phyloP scores from a whole-genome alignment of 2,113 vertebrate genomes.

The Dromiciops gliroides region DNA sequence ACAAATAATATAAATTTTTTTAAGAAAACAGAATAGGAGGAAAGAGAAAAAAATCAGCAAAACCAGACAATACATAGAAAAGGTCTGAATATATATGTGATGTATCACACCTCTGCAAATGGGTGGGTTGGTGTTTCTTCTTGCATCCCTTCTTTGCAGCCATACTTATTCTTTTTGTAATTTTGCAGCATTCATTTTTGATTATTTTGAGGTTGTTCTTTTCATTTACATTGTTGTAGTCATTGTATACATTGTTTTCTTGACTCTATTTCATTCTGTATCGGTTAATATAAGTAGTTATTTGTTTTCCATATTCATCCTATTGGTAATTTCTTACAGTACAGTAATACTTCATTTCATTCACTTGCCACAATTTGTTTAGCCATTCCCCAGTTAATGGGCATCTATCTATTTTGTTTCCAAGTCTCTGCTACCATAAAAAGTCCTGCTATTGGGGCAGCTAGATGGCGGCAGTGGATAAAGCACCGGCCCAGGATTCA shows the following conservation, averaged over 20 bases:
- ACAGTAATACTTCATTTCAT: background rate
- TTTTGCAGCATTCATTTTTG: background rate
- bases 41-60: background rate
- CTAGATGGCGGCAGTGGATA: no score
- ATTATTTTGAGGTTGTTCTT: background rate
- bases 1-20: background rate
- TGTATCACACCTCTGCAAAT: background rate
- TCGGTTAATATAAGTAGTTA: background rate
- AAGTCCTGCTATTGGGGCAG: background rate
- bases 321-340: background rate
- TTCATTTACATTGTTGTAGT: background rate
- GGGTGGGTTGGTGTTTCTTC: background rate
- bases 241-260: background rate
- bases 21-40: background rate
- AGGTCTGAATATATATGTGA: background rate
- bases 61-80: background rate
- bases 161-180: background rate
- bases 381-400: background rate
- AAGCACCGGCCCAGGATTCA: no score
- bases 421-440: background rate
- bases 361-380: background rate
- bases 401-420: background rate
- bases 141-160: background rate
- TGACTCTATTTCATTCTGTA: background rate
- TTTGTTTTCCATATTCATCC: background rate